Evolutionary conservation across 2,113 vertebrate species (phyloP).

Genomic region (Vimba vimba): DNA sequence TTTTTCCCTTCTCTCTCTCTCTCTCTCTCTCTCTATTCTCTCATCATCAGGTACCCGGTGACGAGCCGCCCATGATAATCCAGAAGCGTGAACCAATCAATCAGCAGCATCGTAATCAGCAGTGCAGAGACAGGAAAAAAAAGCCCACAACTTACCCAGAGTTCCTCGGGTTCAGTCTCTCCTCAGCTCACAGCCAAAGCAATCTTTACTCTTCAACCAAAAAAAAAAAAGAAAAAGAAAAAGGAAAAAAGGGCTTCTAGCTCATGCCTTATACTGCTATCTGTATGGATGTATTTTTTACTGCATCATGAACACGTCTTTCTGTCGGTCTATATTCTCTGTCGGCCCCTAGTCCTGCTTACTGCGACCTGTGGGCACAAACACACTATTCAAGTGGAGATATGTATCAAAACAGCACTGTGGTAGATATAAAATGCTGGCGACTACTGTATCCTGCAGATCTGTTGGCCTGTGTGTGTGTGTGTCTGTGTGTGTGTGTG

Average conservation of each 20-base stretch:
- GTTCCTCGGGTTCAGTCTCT: constrained; percentile 72
- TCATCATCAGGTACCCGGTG: constrained; percentile 84
- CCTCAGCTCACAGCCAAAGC: constrained; percentile 72
- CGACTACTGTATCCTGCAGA: constrained; percentile 89
- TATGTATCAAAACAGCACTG: constrained; percentile 82
- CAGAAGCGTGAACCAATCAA: constrained; percentile 82
- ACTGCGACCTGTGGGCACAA: constrained; percentile 76
- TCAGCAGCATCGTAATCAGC: constrained; percentile 82
- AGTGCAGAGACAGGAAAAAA: constrained; percentile 56
- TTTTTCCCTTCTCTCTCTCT: constrained; percentile 54
- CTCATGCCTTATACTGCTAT: constrained; percentile 53
- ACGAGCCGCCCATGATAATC: constrained; percentile 81
- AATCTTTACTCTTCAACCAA: constrained; percentile 71
- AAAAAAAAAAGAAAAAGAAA: constrained; percentile 59
- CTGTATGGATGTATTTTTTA: constrained; percentile 61
- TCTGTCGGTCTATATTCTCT: constrained; percentile 46
- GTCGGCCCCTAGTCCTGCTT: constrained; percentile 72
- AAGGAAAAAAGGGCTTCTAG: constrained; percentile 35
- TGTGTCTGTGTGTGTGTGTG: constrained; percentile 44
- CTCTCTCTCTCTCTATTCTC: constrained; percentile 69
- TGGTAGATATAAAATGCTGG: constrained; percentile 83
- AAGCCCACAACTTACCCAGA: constrained; percentile 80
- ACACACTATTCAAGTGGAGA: constrained; percentile 75
- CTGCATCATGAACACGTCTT: constrained; percentile 74
- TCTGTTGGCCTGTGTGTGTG: constrained; percentile 78